These are phyloP conservation scores for Micronycteris hirsuta DNA, from an alignment of 2,113 vertebrate species.

Conservation along the genomic window DNA sequence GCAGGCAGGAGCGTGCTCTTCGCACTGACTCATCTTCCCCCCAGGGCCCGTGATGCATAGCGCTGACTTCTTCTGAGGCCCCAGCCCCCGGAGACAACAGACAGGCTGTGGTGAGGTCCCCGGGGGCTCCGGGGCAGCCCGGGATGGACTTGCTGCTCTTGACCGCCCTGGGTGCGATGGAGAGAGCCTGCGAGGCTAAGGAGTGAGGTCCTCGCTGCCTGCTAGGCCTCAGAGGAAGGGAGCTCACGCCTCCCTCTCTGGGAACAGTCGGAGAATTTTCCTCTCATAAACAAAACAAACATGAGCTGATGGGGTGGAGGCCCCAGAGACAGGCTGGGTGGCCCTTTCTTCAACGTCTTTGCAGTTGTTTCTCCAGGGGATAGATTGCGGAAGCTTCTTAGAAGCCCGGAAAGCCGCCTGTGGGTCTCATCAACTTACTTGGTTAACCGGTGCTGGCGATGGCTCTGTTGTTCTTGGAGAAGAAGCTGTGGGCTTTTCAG, in stretches of 20 bases:
- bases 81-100: conserved; percentile 52
- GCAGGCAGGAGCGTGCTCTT: conserved; percentile 70
- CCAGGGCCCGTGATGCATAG: conserved; percentile 72
- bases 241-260: neutral
- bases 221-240: neutral
- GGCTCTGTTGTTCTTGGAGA: conserved; percentile 71
- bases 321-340: conserved; percentile 9
- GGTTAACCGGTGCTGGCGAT: conserved; percentile 69
- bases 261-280: neutral
- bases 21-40: conserved; percentile 66
- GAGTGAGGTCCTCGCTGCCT: neutral
- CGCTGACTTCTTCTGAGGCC: conserved; percentile 83
- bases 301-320: neutral
- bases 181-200: conserved; percentile 13
- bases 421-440: conserved; percentile 61
- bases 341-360: conserved; percentile 1
- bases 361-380: neutral
- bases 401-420: neutral
- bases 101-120: neutral
- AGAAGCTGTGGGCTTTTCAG: neutral
- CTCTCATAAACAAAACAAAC: conserved; percentile 41
- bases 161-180: conserved; percentile 5
- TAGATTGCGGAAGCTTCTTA: neutral
- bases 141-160: conserved; percentile 57
- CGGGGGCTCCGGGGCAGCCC: neutral